Conservation (phyloP, 1,140 invertebrate genomes). For the Aphaenogaster rudis region DNA sequence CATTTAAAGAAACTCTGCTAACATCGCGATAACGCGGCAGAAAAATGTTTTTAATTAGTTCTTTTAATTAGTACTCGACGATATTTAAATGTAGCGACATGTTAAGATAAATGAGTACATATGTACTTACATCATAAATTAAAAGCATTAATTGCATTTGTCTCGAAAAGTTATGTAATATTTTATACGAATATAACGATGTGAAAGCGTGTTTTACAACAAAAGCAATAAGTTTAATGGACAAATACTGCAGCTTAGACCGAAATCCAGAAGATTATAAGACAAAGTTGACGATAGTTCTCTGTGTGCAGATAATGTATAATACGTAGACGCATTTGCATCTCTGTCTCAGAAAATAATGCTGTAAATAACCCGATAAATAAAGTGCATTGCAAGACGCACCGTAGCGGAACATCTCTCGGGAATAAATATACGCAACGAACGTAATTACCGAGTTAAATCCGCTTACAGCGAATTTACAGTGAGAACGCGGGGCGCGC, state of each 20-base stretch:
- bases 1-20: not conserved
- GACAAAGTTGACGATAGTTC: slow-evolving; percentile 36
- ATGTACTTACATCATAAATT: not conserved
- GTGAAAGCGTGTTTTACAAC: not conserved
- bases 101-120: slow-evolving; percentile 2
- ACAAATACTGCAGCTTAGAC: not conserved
- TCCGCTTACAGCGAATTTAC: slow-evolving; percentile 48
- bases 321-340: slow-evolving; percentile 45
- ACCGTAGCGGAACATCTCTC: slow-evolving; percentile 21
- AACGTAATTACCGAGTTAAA: slow-evolving; percentile 57
- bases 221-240: slow-evolving; percentile 3
- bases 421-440: slow-evolving; percentile 54
- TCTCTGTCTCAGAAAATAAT: slow-evolving; percentile 27
- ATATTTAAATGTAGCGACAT: slow-evolving; percentile 17
- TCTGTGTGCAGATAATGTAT: slow-evolving; percentile 7
- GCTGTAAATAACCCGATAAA: slow-evolving; percentile 49
- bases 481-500: not conserved
- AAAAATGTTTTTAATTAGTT: slow-evolving; percentile 21
- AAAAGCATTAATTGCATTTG: slow-evolving; percentile 9
- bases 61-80: not conserved
- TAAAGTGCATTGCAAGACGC: slow-evolving; percentile 37
- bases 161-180: not conserved
- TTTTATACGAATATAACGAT: not conserved
- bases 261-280: slow-evolving; percentile 25
- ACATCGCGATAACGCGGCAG: not conserved